Base-by-base conservation (phyloP, 2,888 invertebrate genomes). In the Timandra comae region DNA sequence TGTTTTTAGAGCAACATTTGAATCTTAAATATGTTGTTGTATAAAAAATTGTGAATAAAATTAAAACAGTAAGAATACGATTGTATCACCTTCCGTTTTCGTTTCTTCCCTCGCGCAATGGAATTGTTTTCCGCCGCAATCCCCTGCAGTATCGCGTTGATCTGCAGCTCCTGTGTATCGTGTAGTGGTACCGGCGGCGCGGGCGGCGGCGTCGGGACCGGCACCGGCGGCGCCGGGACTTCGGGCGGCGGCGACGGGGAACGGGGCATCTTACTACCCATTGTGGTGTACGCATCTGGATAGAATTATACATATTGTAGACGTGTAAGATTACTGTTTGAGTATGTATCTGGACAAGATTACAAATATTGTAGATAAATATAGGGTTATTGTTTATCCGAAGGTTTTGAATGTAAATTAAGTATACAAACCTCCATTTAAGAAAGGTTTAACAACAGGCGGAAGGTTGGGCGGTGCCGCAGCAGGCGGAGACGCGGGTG, bases 391-490 rank as follows among this genome's bases (percentile, higher is more conserved):
- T n/a, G n/a, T n/a, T n/a, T n/a, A n/a, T n/a, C n/a, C n/a, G n/a
- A n/a, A n/a, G n/a, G n/a, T n/a, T n/a, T n/a, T n/a, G n/a, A n/a
- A n/a, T n/a, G n/a, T n/a, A n/a, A n/a, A n/a, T n/a, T n/a, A n/a
- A n/a, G n/a, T n/a, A n/a, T n/a, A n/a, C 59, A 46, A 19, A 86
- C 86, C 86, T 70, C 86, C 86, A 53, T 86, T 86, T 50, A 86
- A 79, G 54, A 86, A 79, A 1, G 86, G 86, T 58, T 86, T 86
- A 50, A 86, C 58, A 38, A 86, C 73, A 8, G 86, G 86, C 45
- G 86, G 86, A 25, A 86, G 48, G 45, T 84, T 82, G 23, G 65
- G 49, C 1, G 85, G 81, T 19, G 78, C 62, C 9, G 63, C 42
- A 2, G 56, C 52, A 0, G 68, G 64, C 27, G 69, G 60, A 1